Evolutionary conservation across 2,797 vertebrate genomes (phyloP).

Genomic region (Astyanax mexicanus): DNA sequence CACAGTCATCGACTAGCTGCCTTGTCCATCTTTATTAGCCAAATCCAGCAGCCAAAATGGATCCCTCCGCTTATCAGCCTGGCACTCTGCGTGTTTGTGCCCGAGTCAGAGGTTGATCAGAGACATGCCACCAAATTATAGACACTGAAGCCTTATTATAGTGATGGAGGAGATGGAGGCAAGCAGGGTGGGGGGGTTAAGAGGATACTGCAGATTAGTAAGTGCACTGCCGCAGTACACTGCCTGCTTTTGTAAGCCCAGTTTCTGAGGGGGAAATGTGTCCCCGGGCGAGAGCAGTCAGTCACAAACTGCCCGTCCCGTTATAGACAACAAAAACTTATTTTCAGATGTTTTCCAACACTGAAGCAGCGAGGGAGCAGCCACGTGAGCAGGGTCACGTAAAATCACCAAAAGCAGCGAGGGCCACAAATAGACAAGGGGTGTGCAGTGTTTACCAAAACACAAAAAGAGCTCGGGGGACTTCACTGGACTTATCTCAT

Average conservation of each 20-base stretch:
- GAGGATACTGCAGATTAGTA: conserved; percentile 67
- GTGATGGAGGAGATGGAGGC: conserved; percentile 61
- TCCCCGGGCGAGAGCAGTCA: conserved; percentile 57
- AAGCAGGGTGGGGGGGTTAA: conserved; percentile 53
- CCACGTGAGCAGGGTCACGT: conserved; percentile 57
- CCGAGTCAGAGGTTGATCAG: conserved; percentile 64
- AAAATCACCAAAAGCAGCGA: conserved; percentile 27
- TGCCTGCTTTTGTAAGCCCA: conserved; percentile 66
- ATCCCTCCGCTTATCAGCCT: conserved; percentile 59
- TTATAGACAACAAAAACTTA: conserved; percentile 66
- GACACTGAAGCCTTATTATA: conserved; percentile 64
- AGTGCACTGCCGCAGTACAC: conserved; percentile 62
- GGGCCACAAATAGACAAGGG: conserved; percentile 45
- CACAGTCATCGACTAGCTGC: conserved; percentile 54
- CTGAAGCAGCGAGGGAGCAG: conserved; percentile 5
- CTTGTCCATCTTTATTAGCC: conserved; percentile 69
- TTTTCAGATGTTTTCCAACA: conserved; percentile 41
- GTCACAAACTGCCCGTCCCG: conserved; percentile 61
- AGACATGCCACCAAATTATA: conserved; percentile 64
- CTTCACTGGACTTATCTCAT: conserved; percentile 5
- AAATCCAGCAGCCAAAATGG: conserved; percentile 62
- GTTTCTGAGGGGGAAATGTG: conserved; percentile 59
- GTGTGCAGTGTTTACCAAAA: conserved; percentile 31
- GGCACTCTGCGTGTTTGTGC: conserved; percentile 50
- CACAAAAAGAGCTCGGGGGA: background rate